These are phyloP conservation scores for Podotricha telesiphe DNA, from an alignment of 2,888 invertebrate species.

Conservation along the genomic window DNA sequence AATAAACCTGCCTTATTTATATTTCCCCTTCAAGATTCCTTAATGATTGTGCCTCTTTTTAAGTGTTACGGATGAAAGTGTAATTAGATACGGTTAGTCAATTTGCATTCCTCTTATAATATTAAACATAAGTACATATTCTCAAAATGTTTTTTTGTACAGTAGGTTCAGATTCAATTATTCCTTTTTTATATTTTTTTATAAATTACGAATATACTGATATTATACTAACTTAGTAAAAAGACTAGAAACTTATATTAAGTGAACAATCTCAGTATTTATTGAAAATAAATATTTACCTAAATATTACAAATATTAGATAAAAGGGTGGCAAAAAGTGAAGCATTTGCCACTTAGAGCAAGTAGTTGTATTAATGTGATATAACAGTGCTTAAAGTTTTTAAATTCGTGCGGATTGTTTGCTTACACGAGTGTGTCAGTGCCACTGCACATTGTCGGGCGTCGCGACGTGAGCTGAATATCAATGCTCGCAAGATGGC, in stretches of 20 bases:
- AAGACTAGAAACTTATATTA: too few species aligned
- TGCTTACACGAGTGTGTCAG: background rate
- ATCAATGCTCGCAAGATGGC: slow-evolving; percentile 65
- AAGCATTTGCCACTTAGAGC: slow-evolving; percentile 5
- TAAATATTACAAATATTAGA: background rate
- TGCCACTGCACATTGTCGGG: slow-evolving; percentile 23
- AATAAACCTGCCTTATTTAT: slow-evolving; percentile 21
- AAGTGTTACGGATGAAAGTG: background rate
- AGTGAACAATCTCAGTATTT: background rate
- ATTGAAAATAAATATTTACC: background rate
- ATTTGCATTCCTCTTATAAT: slow-evolving; percentile 6
- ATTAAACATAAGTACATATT: background rate
- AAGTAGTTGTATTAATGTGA: slow-evolving; percentile 13
- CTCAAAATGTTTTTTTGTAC: background rate
- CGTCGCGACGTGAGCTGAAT: slow-evolving; percentile 67
- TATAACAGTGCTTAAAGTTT: slow-evolving; percentile 15
- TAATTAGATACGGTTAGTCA: slow-evolving; percentile 21
- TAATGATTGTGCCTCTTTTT: slow-evolving; percentile 17
- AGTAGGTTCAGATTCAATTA: too few species aligned
- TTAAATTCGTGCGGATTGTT: slow-evolving; percentile 30
- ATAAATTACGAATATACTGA: too few species aligned
- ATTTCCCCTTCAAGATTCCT: slow-evolving; percentile 19
- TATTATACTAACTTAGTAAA: too few species aligned
- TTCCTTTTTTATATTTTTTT: too few species aligned
- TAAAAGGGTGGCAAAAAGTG: background rate